These are phyloP conservation scores for Conopomorpha cramerella DNA, from an alignment of 1,140 invertebrate species.

Conservation along the genomic window DNA sequence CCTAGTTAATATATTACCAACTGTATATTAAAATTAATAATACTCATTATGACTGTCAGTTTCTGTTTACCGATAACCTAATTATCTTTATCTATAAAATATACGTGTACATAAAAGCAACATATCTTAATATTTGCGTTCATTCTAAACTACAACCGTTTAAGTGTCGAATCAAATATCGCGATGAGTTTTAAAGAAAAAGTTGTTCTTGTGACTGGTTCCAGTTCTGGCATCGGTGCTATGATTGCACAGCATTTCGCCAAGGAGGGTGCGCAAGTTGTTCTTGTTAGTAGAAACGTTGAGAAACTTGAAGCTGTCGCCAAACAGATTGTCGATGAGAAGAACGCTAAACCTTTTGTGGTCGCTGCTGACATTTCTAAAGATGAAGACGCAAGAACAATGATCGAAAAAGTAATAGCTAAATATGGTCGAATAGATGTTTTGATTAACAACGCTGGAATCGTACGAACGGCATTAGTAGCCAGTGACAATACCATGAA, in stretches of 20 bases:
- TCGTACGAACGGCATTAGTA: slow-evolving; percentile 64
- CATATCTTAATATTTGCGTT: too few species aligned
- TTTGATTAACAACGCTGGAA: slow-evolving; percentile 76
- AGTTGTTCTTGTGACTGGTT: slow-evolving; percentile 67
- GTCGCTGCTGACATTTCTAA: slow-evolving; percentile 62
- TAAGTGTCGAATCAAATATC: neutral
- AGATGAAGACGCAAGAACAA: slow-evolving; percentile 62
- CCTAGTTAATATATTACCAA: too few species aligned
- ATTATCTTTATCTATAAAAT: neutral
- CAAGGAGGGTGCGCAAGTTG: slow-evolving; percentile 63
- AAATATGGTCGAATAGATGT: slow-evolving; percentile 64
- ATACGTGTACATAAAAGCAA: neutral
- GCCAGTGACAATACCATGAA: slow-evolving; percentile 72
- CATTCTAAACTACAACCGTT: neutral
- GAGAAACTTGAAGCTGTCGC: slow-evolving; percentile 62
- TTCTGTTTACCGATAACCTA: too few species aligned
- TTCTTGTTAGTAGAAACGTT: slow-evolving; percentile 69
- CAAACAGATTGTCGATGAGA: neutral
- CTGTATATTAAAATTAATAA: too few species aligned
- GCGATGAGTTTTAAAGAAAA: slow-evolving; percentile 49
- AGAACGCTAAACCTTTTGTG: slow-evolving; percentile 7
- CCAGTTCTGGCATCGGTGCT: slow-evolving; percentile 77
- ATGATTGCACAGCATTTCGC: slow-evolving; percentile 72
- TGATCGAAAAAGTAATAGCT: slow-evolving; percentile 60
- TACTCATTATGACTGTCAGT: too few species aligned